Evolutionary conservation across 2,797 vertebrate species (phyloP), one percentile per base, ranked within the genome.

Genomic region (Xerus rutilus): DNA sequence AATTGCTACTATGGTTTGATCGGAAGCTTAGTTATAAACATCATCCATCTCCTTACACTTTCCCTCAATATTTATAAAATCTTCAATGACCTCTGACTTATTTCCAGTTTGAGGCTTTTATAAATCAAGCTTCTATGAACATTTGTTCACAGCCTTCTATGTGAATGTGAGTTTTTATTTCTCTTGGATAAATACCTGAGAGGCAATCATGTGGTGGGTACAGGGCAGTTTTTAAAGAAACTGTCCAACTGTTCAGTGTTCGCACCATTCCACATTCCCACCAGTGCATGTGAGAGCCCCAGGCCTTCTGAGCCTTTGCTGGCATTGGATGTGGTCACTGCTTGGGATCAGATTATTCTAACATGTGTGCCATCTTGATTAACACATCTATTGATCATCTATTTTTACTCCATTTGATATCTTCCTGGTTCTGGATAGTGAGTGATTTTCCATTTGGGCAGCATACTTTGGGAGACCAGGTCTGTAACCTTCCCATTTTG

Each of bases 261-360:
- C 28, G 6, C 3, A 35, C 12, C 18, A 1, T 43, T 32, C 3
- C 39, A 3, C 69, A 62, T 67, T 7, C 45, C 81, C 69, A 20
- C 17, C 32, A 20, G 43, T 10, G 0, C 0, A 21, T 7, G 43
- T 2, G 54, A 32, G 43, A 10, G 45, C 6, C 2, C 15, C 73
- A 28, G 32, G 2, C 0, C 43, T 67, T 47, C 49, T 0, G 3
- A 3, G 3, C 21, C 45, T 62, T 57, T 0, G 1, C 25, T 17
- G 6, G 49, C 32, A 5, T n/a, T 59, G 23, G 82, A 17, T 74
- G 30, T 7, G 67, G 86, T 13, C 76, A 64, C 69, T 62, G 14
- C 25, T 64, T 32, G 14, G 25, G 15, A 39, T 54, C n/a, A 52
- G 64, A 10, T 32, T 5, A 23, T 21, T 17, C 43, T 10, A 35